Evolutionary conservation across 2,888 invertebrate species (phyloP), one percentile per base, ranked within the genome.

Genomic region (Dasysyrphus tricinctus): DNA sequence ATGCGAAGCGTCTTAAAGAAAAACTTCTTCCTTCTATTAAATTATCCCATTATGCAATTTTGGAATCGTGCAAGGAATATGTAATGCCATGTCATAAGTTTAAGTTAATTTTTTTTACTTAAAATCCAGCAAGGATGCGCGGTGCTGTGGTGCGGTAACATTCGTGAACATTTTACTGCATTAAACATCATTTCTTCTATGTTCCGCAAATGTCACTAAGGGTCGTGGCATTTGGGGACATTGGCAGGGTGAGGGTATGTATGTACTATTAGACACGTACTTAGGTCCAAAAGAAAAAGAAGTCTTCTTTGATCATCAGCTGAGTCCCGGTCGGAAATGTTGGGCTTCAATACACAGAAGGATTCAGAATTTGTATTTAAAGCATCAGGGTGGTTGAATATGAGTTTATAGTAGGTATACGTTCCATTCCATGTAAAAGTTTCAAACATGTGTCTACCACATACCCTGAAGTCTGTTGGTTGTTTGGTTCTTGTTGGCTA

Each of bases 31-130:
- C 79, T 88, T 89, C 88, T 89, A 89, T 89, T 89, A 89, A 89
- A 89, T 89, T 89, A 89, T 89, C 88, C 88, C 89, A 89, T 89
- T 89, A 89, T 89, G 89, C 89, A 89, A 89, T 89, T 89, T 89
- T 81, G 80, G 83, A 88, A 88, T 89, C 89, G 89, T 89, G 89
- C 88, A 88, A 86, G 88, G 89, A 89, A 89, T 89, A 80, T 76
- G 73, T 87, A 83, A 87, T 87, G 73, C 72, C 63, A 54, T 72
- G 83, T 80, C 82, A 83, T 83, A 87, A 79, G 78, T 86, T 79
- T 86, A 82, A 86, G 79, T 87, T 87, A 82, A 82, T 67, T 67
- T 49, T 72, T 72, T 76, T 70, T 79, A 76, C 82, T 86, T 79
- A 72, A 75, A 75, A 72, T 59, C 67, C 42, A 51, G 56, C 32